Conservation (phyloP, 2,888 invertebrate genomes). For the Latheticus oryzae region DNA sequence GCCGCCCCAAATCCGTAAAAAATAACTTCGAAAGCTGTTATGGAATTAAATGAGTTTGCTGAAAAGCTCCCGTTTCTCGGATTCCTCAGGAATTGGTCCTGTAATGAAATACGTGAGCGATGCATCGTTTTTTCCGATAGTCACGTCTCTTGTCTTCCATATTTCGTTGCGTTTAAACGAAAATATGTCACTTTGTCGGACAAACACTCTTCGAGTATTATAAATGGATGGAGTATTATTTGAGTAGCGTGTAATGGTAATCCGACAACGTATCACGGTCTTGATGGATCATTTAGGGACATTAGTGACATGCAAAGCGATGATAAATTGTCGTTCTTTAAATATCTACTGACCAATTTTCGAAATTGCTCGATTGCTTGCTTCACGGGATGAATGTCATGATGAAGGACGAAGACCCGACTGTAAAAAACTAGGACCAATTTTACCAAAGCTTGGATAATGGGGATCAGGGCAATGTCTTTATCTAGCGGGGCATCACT, state of each 20-base stretch:
- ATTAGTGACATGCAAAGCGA: conserved; percentile 39
- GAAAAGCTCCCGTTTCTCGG: conserved; percentile 30
- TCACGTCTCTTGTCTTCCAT: conserved; percentile 27
- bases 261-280: conserved; percentile 35
- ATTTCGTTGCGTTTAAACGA: neutral
- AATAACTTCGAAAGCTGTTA: conserved; percentile 34
- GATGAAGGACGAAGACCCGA: neutral
- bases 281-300: conserved; percentile 42
- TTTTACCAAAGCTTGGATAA: conserved; percentile 58
- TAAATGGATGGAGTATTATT: conserved; percentile 39
- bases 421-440: conserved; percentile 49
- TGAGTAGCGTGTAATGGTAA: conserved; percentile 41
- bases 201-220: conserved; percentile 25
- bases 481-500: conserved; percentile 54
- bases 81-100: conserved; percentile 22
- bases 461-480: conserved; percentile 58
- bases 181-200: too few species aligned
- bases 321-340: conserved; percentile 31
- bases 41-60: conserved; percentile 35
- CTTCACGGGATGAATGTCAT: too few species aligned
- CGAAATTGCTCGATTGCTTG: conserved; percentile 13
- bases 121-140: conserved; percentile 34
- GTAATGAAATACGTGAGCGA: conserved; percentile 41
- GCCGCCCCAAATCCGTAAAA: conserved; percentile 19
- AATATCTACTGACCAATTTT: conserved; percentile 27